Evolutionary conservation across 1,140 invertebrate species (phyloP), one percentile per base, ranked within the genome.

Genomic region (Gonioctena quinquepunctata): DNA sequence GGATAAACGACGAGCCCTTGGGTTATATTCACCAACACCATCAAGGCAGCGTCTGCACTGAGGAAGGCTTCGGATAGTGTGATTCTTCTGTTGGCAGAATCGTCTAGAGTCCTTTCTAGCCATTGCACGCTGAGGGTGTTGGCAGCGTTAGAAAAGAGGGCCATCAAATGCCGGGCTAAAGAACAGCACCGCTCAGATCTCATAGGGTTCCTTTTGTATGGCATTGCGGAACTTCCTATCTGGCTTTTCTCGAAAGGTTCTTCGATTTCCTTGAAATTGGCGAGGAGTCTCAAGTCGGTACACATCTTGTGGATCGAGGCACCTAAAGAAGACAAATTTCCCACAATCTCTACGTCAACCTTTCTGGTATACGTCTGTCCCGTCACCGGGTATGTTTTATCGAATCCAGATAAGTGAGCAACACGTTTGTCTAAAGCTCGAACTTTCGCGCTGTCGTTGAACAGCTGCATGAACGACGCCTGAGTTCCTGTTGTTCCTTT

Each of bases 201-300:
- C 96, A 99, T 99, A 1, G 98, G 98, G 83, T 99, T 99, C 28
- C 97, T 88, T 80, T 99, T 99, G 82, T 99, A 99, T 0, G 98
- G 87, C 94, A 96, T 96, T 1, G 94, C 94, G 63, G 92, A 94
- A 0, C 93, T 96, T 0, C 96, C 97, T 71, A 99, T 98, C 85
- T 99, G 98, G 0, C 93, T 93, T 23, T 87, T 89, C 81, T 99
- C 98, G 86, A 99, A 99, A 0, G 98, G 98, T 83, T 99, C 98
- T 80, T 99, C 96, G 1, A 99, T 79, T 85, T 99, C 98, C 81
- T 99, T 99, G 83, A 94, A 92, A 48, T 90, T 95, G 0, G 97
- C 96, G 13, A 99, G 83, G 1, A 99, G 86, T 21, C 97, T 87
- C 52, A 96, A 90, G 82, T 99, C 97, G 1, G 92, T 93, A 80